Base-by-base conservation (phyloP, 2,888 invertebrate species). In the Phania funesta region DNA sequence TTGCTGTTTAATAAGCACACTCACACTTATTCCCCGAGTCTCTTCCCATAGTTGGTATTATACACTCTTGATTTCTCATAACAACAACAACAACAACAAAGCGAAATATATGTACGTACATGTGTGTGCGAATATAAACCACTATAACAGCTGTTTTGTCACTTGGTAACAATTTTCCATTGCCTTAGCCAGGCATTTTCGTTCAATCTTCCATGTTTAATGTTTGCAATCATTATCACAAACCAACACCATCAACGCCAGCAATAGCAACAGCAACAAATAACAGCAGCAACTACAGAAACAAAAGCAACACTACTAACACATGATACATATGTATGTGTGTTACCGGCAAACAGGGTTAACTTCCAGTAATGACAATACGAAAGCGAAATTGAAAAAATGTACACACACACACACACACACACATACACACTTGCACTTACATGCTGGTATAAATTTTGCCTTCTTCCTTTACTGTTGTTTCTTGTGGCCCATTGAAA, bases 131-230 rank as follows among this genome's bases (percentile, higher is more conserved):
- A 16, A 5, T 22, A 48, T 48, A 67, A 48, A 80, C 71, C 52
- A 54, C 60, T 75, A 48, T 64, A 76, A 84, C 85, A 85, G 85
- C 84, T 85, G 85, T 83, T 80, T 74, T 78, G 74, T 46, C 75
- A 60, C 85, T 85, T 85, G 85, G 85, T 83, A 85, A 85, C 85
- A 85, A 84, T 83, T 85, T 85, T 84, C 85, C 85, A 84, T 81
- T 84, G 83, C 77, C 67, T 71, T 77, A 41, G 24, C 48, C 71
- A 65, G 48, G 9, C 58, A 50, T 73, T n/a, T n/a, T 50, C 62
- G 64, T 64, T 44, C 32, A 50, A 64, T 76, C 29, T 70, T 78
- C 80, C 64, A 80, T 80, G 64, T 71, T 71, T 60, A 67, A 76
- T 70, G 68, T 64, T 68, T 75, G 44, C 38, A 64, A 52, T 38